Conservation (phyloP, 2,888 invertebrate genomes). For the Tetragonula carbonaria region DNA sequence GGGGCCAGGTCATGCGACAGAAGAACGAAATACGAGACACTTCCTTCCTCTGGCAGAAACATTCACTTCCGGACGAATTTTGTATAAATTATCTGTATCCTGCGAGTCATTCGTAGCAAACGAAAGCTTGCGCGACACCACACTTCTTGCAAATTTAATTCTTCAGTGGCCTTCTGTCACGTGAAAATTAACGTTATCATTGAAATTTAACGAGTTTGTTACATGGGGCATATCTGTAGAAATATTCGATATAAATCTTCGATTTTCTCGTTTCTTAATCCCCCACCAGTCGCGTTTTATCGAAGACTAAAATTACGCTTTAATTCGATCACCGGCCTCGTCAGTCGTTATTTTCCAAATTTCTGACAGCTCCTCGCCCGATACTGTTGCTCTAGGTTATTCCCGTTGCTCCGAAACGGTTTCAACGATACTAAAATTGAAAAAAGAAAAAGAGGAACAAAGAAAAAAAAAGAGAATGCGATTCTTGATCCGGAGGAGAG, state of each 20-base stretch:
- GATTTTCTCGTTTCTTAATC: too few species aligned
- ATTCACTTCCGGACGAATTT: background rate
- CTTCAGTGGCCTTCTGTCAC: background rate
- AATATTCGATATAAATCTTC: too few species aligned
- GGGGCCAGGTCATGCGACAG: conserved; percentile 1
- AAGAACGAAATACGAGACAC: conserved; percentile 50
- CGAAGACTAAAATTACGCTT: too few species aligned
- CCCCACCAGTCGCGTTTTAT: too few species aligned
- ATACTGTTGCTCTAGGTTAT: background rate
- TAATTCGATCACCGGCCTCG: too few species aligned
- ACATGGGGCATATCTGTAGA: too few species aligned
- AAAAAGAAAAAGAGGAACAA: background rate
- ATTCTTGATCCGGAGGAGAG: background rate
- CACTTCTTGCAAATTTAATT: background rate
- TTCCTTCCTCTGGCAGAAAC: conserved; percentile 28
- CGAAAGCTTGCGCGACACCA: background rate
- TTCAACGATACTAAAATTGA: background rate
- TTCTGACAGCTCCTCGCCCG: too few species aligned
- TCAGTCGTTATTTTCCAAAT: too few species aligned
- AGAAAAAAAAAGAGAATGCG: background rate
- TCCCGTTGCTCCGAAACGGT: background rate
- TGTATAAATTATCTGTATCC: background rate
- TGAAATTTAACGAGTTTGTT: background rate
- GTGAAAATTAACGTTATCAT: too few species aligned
- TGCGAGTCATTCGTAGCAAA: background rate